A percentile compares a stretch with the other conserved stretches of the same genome.
These are phyloP conservation scores for Drosophila nr. perissopoda DNA, from an alignment of 2,888 invertebrate genomes.

Conservation along the genomic window DNA sequence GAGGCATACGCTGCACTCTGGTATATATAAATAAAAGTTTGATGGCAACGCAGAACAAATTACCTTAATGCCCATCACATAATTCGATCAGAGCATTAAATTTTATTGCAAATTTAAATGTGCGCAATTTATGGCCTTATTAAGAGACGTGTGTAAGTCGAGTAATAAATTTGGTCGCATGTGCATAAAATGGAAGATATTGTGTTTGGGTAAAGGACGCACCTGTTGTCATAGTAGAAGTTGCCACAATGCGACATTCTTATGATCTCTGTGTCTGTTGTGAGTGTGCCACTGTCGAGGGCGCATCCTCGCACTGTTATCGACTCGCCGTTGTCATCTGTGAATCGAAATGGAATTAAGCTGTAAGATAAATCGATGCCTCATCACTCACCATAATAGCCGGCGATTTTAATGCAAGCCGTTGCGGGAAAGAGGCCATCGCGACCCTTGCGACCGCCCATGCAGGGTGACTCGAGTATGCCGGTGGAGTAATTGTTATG, in stretches of 20 bases:
- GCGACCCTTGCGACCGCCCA: conserved; percentile 96
- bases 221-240: conserved; percentile 95
- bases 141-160: conserved; percentile 1
- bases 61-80: conserved; percentile 12
- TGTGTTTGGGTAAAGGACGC: conserved; percentile 56
- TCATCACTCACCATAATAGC: conserved; percentile 90
- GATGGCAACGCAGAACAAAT: not conserved
- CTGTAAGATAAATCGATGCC: conserved; percentile 10
- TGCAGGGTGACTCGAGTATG: conserved; percentile 95
- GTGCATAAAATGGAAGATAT: conserved; percentile 4
- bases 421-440: conserved; percentile 98
- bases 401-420: conserved; percentile 97
- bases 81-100: conserved; percentile 22
- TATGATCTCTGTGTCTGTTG: conserved; percentile 98
- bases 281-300: conserved; percentile 96
- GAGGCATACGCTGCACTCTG: too few species aligned
- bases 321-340: conserved; percentile 92
- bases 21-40: not conserved
- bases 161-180: conserved; percentile 4
- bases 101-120: conserved; percentile 15
- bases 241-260: conserved; percentile 99
- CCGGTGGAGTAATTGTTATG: conserved; percentile 95
- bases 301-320: conserved; percentile 97
- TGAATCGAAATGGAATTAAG: conserved; percentile 13
- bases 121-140: conserved; percentile 13